Conservation (phyloP, 2,888 invertebrate genomes). For the Crematogaster levior region DNA sequence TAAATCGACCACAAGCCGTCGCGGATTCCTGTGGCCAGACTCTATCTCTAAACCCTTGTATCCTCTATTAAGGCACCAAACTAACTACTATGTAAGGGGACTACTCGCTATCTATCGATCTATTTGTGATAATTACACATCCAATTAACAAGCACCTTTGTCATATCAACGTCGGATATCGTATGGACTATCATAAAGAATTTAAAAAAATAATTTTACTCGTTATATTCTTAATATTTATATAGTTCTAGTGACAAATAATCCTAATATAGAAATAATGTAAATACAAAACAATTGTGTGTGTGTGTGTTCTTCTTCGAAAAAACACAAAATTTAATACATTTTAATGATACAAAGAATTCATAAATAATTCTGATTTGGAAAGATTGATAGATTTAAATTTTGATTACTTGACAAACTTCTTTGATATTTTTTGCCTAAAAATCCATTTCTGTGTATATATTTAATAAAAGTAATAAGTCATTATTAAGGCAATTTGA, state of each 20-base stretch:
- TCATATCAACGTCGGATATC: not conserved
- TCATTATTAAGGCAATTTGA: too few species aligned
- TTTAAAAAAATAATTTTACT: not conserved
- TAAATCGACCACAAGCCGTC: constrained; percentile 60
- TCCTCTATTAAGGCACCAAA: constrained; percentile 57
- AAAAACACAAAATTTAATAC: not conserved
- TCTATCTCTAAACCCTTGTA: constrained; percentile 60
- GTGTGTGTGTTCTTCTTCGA: too few species aligned
- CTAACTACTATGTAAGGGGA: constrained; percentile 23
- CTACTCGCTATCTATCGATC: constrained; percentile 18
- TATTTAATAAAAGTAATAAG: too few species aligned
- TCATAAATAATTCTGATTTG: not conserved
- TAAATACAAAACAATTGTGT: not conserved
- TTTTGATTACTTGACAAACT: not conserved
- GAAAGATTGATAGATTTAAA: not conserved
- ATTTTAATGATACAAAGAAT: not conserved
- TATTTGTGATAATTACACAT: constrained; percentile 49
- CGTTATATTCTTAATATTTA: not conserved
- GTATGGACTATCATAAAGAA: not conserved
- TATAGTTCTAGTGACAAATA: not conserved
- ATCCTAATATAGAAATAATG: not conserved
- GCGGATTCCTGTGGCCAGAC: constrained; percentile 67
- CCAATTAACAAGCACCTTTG: constrained; percentile 45
- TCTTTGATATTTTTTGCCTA: not conserved
- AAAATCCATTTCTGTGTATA: not conserved